Conservation (phyloP, 2,113 vertebrate species). For the Platichthys flesus region DNA sequence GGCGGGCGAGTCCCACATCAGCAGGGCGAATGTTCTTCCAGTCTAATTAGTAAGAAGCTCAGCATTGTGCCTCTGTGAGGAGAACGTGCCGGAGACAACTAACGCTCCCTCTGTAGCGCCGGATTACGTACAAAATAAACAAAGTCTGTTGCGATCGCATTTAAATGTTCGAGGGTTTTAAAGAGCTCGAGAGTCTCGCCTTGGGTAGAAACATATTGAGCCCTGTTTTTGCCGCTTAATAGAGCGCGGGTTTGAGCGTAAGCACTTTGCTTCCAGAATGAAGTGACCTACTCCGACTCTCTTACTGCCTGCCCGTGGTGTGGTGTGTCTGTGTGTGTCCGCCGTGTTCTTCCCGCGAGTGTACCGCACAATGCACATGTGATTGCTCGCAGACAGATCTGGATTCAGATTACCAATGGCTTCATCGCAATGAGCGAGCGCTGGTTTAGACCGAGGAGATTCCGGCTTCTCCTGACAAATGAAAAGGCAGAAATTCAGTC, state of each 20-base stretch:
- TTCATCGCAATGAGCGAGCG: constrained; percentile 18
- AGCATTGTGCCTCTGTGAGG: constrained; percentile 31
- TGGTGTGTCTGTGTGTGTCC: no score
- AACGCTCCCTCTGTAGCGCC: constrained; percentile 25
- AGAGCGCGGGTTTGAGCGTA: constrained; percentile 33
- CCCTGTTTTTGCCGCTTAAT: constrained; percentile 45
- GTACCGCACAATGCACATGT: background rate
- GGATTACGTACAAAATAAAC: constrained; percentile 57
- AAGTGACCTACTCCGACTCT: constrained; percentile 34
- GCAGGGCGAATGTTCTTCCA: constrained; percentile 46
- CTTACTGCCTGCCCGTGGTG: background rate
- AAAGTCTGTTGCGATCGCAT: constrained; percentile 52
- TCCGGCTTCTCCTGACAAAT: constrained; percentile 32
- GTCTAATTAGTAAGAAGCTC: constrained; percentile 63
- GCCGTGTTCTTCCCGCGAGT: no score
- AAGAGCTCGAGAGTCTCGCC: constrained; percentile 52
- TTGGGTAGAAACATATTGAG: constrained; percentile 61
- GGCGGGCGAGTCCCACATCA: constrained; percentile 38
- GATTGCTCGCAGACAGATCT: constrained; percentile 4
- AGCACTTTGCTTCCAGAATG: constrained; percentile 42
- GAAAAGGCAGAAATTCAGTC: constrained; percentile 47
- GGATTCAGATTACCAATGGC: constrained; percentile 35
- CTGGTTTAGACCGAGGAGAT: constrained; percentile 39
- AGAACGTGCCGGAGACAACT: constrained; percentile 43
- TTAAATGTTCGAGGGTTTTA: constrained; percentile 71